Percentiles rank a stretch among this genome's conserved stretches.
Conservation (phyloP, 1,140 invertebrate genomes). For the Bombyx mandarina region DNA sequence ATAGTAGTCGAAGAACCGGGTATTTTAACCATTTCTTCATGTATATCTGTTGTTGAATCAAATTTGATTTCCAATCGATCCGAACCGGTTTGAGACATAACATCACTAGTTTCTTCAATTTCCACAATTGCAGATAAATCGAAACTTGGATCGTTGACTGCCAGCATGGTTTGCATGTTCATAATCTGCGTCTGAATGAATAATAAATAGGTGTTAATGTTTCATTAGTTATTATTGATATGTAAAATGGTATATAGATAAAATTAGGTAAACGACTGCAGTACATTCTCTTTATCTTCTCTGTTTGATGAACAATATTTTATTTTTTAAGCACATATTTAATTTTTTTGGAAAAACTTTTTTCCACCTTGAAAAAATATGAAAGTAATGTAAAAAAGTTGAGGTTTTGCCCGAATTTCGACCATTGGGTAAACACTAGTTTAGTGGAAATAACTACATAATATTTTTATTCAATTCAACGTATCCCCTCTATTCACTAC, state of each 20-base stretch:
- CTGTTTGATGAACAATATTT: too few relatives aligned
- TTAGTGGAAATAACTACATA: too few relatives aligned
- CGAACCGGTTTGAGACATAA: conserved; percentile 37
- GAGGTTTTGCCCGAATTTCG: too few relatives aligned
- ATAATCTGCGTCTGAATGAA: conserved; percentile 56
- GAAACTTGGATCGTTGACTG: conserved; percentile 59
- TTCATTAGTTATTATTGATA: neutral
- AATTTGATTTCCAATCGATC: conserved; percentile 54
- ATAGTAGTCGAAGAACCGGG: conserved; percentile 43
- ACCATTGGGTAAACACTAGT: too few relatives aligned
- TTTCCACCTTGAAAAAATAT: too few relatives aligned
- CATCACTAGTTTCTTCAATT: conserved; percentile 54
- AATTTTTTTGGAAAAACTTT: too few relatives aligned
- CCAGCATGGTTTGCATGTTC: conserved; percentile 60
- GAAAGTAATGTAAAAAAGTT: too few relatives aligned
- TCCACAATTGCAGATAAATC: conserved; percentile 63
- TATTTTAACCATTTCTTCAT: conserved; percentile 44
- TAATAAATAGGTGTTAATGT: neutral
- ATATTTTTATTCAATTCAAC: too few relatives aligned
- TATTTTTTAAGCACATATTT: too few relatives aligned
- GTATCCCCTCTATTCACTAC: too few relatives aligned
- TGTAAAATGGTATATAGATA: neutral
- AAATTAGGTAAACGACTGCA: too few relatives aligned
- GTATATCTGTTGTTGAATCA: conserved; percentile 42
- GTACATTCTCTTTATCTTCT: too few relatives aligned